Evolutionary conservation across 2,888 invertebrate species (phyloP).

Genomic region (Pristionchus fissidentatus): DNA sequence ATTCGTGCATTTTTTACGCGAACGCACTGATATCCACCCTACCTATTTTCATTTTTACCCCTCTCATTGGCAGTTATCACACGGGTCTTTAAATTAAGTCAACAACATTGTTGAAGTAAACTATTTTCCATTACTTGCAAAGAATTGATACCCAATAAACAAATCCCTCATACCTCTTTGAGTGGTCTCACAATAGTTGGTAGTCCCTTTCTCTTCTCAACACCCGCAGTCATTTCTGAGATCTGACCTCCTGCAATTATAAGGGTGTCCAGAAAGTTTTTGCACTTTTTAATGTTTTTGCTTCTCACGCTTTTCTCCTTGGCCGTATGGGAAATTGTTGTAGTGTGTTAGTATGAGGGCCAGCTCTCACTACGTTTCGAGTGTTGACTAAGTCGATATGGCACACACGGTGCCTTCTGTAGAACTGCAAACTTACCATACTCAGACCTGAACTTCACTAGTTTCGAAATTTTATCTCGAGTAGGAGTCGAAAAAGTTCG

Average conservation of each 20-base stretch:
- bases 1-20: too few relatives aligned
- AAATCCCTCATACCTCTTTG: constrained; percentile 16
- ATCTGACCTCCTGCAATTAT: constrained; percentile 37
- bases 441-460: too few relatives aligned
- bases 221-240: constrained; percentile 43
- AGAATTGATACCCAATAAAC: not conserved
- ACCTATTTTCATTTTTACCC: not conserved
- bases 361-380: too few relatives aligned
- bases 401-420: too few relatives aligned
- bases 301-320: too few relatives aligned
- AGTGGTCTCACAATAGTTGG: constrained; percentile 44
- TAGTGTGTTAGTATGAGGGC: too few relatives aligned
- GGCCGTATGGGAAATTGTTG: too few relatives aligned
- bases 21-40: not conserved
- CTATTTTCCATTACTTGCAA: not conserved
- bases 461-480: too few relatives aligned
- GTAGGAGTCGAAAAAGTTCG: too few relatives aligned
- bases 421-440: too few relatives aligned
- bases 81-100: not conserved
- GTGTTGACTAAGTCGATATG: too few relatives aligned
- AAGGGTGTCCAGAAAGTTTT: not conserved
- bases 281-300: not conserved
- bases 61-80: too few relatives aligned
- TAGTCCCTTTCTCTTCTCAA: constrained; percentile 42
- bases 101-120: not conserved